Evolutionary conservation across 2,888 invertebrate genomes (phyloP), one percentile per base, ranked within the genome.

Genomic region (Torymus auratus): DNA sequence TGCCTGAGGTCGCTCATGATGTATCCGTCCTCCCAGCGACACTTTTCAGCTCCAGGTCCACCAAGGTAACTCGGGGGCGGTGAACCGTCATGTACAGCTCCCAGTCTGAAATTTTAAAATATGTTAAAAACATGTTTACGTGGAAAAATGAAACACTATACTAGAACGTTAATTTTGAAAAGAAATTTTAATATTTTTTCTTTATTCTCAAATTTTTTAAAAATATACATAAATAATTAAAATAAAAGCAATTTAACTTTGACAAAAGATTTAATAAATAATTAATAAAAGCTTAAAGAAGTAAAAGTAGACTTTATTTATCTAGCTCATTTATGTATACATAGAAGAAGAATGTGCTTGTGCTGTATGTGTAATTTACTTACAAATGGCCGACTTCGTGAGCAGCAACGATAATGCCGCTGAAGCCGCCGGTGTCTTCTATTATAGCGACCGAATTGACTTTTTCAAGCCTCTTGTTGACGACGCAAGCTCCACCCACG

Each of bases 331-430:
- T 15, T 17, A 61, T 20, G 20, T 17, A 72, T 41, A 41, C 41
- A 41, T 41, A 41, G 41, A 41, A 41, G 41, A 41, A 41, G 41
- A 41, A 53, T n/a, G 12, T 72, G 20, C 41, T 56, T 68, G 41
- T 10, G 55, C 15, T 13, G 56, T 58, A 28, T 7, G 13, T 61
- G 55, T 50, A 70, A 76, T 78, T 72, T 83, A 94, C 97, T 96
- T 94, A 98, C 97, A 98, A 94, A 93, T 98, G 98, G 86, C 98
- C 98, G 86, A 98, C 97, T 95, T 98, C 98, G 91, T 98, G 98
- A 84, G 98, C 98, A 80, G 98, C 98, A 1, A 98, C 98, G 88
- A 98, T 98, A 89, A 98, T 98, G 83, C 98, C 98, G 87, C 97
- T 97, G 93, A 98, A 98, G 85, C 98, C 98, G 85, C 98, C 98